Evolutionary conservation across 2,888 invertebrate genomes (phyloP).

Genomic region (Galeruca laticollis): DNA sequence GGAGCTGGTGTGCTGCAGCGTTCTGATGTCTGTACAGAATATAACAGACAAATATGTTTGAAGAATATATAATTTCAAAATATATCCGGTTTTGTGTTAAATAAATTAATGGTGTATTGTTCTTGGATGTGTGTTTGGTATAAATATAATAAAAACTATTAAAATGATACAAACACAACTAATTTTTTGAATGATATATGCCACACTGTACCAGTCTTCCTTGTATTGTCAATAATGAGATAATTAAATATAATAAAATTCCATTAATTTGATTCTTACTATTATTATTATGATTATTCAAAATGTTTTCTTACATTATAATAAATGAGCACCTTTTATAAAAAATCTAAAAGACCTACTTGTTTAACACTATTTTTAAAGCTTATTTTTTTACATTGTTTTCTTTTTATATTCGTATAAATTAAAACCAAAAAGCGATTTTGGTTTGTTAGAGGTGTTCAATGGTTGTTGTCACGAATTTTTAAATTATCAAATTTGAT

Average conservation of each 20-base stretch:
- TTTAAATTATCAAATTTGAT: constrained; percentile 53
- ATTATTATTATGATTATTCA: constrained; percentile 33
- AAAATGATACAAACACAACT: constrained; percentile 22
- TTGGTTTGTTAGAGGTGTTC: constrained; percentile 54
- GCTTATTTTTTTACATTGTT: constrained; percentile 54
- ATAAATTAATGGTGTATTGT: background rate
- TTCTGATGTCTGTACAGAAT: too few relatives aligned
- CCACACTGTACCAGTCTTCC: constrained; percentile 56
- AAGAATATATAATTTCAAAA: too few relatives aligned
- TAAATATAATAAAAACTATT: background rate
- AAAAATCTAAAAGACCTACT: constrained; percentile 50
- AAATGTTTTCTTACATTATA: constrained; percentile 44
- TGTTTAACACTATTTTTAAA: constrained; percentile 48
- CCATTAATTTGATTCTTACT: constrained; percentile 44
- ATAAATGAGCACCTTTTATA: constrained; percentile 59
- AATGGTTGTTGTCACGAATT: constrained; percentile 53
- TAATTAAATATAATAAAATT: constrained; percentile 43
- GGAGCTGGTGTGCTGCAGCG: too few relatives aligned
- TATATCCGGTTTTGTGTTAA: too few relatives aligned
- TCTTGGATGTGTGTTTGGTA: background rate
- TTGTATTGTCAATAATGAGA: constrained; percentile 60
- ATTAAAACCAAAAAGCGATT: constrained; percentile 48
- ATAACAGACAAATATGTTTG: too few relatives aligned
- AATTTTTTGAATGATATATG: constrained; percentile 16
- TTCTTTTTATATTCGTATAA: constrained; percentile 39